These are phyloP conservation scores for Hirtodrosophila histrioides DNA, from an alignment of 2,888 invertebrate genomes.

Conservation along the genomic window DNA sequence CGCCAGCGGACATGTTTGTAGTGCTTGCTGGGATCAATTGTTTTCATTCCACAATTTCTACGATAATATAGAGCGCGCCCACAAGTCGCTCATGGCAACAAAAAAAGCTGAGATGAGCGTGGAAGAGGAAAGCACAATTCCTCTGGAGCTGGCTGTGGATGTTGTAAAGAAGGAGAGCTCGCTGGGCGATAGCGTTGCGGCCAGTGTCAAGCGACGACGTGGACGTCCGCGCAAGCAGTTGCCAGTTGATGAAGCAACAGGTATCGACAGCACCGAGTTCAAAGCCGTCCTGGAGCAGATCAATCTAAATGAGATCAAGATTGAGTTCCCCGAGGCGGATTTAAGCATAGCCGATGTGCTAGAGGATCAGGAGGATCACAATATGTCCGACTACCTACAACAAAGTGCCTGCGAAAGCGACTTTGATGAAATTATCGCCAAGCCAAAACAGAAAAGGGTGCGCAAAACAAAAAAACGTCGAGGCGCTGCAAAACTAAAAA, in stretches of 20 bases:
- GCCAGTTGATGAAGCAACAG: constrained; percentile 15
- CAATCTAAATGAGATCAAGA: constrained; percentile 63
- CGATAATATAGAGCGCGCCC: constrained; percentile 64
- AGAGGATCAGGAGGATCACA: constrained; percentile 59
- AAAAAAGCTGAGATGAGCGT: not conserved
- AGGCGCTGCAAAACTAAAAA: constrained; percentile 15
- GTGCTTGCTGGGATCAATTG: constrained; percentile 70
- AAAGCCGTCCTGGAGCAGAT: constrained; percentile 63
- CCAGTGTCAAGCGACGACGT: constrained; percentile 67
- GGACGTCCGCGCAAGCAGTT: constrained; percentile 56
- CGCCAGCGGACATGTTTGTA: constrained; percentile 51
- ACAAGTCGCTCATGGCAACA: constrained; percentile 32
- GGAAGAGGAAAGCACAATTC: not conserved
- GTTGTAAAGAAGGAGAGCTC: constrained; percentile 40
- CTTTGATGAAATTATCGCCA: not conserved
- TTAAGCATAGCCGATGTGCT: constrained; percentile 61
- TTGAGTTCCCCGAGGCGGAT: constrained; percentile 65
- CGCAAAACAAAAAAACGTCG: constrained; percentile 26
- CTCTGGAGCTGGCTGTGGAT: constrained; percentile 8
- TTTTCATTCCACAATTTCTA: constrained; percentile 78
- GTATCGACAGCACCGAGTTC: constrained; percentile 45
- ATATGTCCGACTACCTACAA: constrained; percentile 33
- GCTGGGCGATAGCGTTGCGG: constrained; percentile 52
- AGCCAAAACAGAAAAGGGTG: constrained; percentile 15
- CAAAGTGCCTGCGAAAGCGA: constrained; percentile 34